Conservation (phyloP, 1,140 invertebrate species). For the Zaprionus capensis region DNA sequence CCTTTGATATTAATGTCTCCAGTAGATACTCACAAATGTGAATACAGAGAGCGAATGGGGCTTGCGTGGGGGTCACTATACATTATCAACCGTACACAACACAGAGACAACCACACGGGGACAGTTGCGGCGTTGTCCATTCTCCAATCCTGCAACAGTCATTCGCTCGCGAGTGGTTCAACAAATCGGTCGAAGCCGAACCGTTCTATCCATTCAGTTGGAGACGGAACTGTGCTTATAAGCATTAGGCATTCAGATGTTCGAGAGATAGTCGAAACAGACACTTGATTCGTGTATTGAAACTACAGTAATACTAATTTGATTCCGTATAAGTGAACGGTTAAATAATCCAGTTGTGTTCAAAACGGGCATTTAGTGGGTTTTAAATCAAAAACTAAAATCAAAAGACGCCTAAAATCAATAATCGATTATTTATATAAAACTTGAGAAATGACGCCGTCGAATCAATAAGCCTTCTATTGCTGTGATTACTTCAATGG, state of each 20-base stretch:
- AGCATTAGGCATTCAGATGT: slow-evolving; percentile 8
- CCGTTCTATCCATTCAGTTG: slow-evolving; percentile 24
- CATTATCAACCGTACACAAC: neutral
- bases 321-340: slow-evolving; percentile 9
- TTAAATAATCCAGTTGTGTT: neutral
- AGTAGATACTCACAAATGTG: slow-evolving; percentile 13
- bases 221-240: slow-evolving; percentile 36
- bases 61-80: slow-evolving; percentile 1
- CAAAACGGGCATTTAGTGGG: neutral
- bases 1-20: slow-evolving; percentile 33
- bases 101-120: slow-evolving; percentile 5
- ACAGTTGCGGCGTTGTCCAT: slow-evolving; percentile 30
- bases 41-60: neutral
- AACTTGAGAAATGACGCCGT: slow-evolving; percentile 33
- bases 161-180: slow-evolving; percentile 63
- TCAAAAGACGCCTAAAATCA: slow-evolving; percentile 53
- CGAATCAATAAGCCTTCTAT: slow-evolving; percentile 78
- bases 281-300: neutral
- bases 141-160: slow-evolving; percentile 41
- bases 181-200: slow-evolving; percentile 46
- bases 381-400: neutral
- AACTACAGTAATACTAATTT: slow-evolving; percentile 1
- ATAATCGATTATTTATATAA: slow-evolving; percentile 69
- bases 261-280: slow-evolving; percentile 20
- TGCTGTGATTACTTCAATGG: slow-evolving; percentile 74